Percentiles rank a stretch among this genome's conserved stretches.
Evolutionary conservation across 2,113 vertebrate genomes (phyloP).

Genomic region (Galeopterus variegatus): DNA sequence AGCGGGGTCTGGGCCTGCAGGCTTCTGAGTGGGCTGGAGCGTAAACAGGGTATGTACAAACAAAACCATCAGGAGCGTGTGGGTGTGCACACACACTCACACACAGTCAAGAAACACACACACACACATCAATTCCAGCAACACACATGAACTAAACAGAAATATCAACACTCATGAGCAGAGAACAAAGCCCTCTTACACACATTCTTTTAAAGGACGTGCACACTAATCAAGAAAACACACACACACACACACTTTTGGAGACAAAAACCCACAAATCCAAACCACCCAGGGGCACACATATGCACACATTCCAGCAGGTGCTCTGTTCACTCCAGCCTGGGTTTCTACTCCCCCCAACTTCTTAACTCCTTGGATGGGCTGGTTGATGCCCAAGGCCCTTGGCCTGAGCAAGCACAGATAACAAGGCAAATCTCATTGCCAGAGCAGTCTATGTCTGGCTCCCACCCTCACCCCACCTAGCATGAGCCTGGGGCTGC

Average conservation of each 20-base stretch:
- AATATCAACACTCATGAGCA: not conserved
- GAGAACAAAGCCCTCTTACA: not conserved
- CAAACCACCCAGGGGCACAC: not conserved
- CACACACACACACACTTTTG: not conserved
- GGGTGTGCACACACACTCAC: not conserved
- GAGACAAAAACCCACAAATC: not conserved
- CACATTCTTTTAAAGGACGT: not conserved
- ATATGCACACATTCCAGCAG: not conserved
- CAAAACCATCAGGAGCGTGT: not conserved
- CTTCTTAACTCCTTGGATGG: not conserved
- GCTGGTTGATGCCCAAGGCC: constrained; percentile 56
- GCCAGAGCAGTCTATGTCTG: constrained; percentile 53
- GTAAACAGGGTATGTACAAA: not conserved
- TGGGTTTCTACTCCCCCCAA: not conserved
- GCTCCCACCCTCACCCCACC: not conserved
- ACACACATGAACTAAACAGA: not conserved
- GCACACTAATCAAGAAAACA: not conserved
- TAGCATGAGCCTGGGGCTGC: not conserved
- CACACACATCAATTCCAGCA: not conserved
- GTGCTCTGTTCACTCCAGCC: not conserved
- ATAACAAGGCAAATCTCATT: constrained; percentile 78
- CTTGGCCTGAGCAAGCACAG: constrained; percentile 41
- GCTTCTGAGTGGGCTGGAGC: not conserved
- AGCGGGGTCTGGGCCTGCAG: not conserved
- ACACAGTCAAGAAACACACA: not conserved